phyloP scores from a whole-genome alignment of 2,888 invertebrate species.

The Thysanoteuthis rhombus region DNA sequence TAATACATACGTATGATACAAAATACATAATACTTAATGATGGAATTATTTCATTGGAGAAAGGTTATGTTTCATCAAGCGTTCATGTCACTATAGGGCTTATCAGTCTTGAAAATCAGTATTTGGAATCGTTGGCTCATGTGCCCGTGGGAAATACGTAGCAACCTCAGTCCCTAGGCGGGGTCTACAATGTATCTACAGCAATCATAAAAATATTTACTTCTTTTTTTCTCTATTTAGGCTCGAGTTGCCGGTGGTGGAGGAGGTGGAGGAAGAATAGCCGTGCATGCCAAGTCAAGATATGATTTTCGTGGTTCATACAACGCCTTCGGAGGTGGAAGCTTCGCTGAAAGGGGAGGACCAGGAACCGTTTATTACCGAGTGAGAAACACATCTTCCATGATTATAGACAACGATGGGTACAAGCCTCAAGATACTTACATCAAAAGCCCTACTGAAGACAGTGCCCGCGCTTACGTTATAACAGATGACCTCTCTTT shows the following conservation, averaged over 20 bases:
- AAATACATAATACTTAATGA: no score
- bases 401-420: conserved; percentile 51
- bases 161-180: background rate
- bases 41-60: no score
- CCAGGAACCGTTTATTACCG: conserved; percentile 50
- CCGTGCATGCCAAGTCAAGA: conserved; percentile 42
- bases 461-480: conserved; percentile 49
- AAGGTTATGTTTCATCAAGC: no score
- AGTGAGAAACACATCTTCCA: conserved; percentile 37
- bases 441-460: conserved; percentile 39
- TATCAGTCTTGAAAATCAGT: no score
- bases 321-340: conserved; percentile 48
- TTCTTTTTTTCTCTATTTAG: conserved; percentile 37
- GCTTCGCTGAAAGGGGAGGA: conserved; percentile 48
- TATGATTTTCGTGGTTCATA: conserved; percentile 46
- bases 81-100: no score
- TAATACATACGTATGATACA: no score
- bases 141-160: no score
- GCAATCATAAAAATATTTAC: background rate
- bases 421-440: conserved; percentile 42
- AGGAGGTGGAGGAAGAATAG: conserved; percentile 55
- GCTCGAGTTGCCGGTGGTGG: conserved; percentile 45
- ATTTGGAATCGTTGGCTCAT: no score
- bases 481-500: conserved; percentile 37
- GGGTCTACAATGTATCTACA: background rate